phyloP scores from a whole-genome alignment of 2,797 vertebrate genomes.

The Melanitta fusca region DNA sequence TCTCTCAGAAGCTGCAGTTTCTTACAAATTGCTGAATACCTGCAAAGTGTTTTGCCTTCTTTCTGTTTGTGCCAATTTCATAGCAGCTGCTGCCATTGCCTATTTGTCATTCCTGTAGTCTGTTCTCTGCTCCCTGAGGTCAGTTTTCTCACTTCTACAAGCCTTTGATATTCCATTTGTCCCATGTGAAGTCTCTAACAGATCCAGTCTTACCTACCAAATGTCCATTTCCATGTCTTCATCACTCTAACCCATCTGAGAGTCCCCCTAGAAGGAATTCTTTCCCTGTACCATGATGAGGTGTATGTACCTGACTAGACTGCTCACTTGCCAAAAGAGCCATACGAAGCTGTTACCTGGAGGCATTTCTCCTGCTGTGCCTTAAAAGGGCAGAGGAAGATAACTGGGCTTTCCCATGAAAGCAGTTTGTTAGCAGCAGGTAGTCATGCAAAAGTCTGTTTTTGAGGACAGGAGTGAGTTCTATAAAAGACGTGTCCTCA shows the following conservation, averaged over 20 bases:
- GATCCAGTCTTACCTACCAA: background rate
- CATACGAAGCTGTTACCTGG: constrained; percentile 5
- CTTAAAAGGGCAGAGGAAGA: constrained; percentile 13
- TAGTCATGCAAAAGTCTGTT: background rate
- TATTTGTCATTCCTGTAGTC: background rate
- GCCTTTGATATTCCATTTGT: background rate
- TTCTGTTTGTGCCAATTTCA: background rate
- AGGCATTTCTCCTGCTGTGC: background rate
- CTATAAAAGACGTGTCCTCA: background rate
- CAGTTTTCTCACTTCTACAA: background rate
- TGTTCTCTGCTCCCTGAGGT: background rate
- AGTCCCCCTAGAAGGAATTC: background rate
- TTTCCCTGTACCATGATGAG: background rate
- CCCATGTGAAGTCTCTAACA: background rate
- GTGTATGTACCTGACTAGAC: background rate
- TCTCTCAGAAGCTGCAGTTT: background rate
- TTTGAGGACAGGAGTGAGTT: background rate
- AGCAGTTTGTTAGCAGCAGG: background rate
- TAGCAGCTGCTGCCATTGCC: background rate
- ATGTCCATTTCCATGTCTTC: background rate
- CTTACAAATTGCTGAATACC: background rate
- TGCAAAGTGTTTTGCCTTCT: background rate
- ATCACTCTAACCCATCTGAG: background rate
- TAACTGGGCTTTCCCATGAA: background rate
- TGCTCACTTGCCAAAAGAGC: background rate